phyloP scores from a whole-genome alignment of 2,113 vertebrate genomes.

The Thinocorus orbignyianus region DNA sequence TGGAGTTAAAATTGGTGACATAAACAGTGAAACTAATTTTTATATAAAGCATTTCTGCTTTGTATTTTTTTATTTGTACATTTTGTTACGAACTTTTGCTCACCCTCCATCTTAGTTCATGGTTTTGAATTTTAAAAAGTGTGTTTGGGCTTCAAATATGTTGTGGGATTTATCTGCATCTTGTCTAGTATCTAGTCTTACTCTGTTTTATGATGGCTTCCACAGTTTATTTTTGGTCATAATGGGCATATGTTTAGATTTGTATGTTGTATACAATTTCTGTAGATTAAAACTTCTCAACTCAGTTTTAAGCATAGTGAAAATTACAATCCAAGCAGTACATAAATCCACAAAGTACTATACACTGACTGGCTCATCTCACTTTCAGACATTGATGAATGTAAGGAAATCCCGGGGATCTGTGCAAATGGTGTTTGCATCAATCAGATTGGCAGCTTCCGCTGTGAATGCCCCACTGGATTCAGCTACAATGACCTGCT shows the following conservation, averaged over 20 bases:
- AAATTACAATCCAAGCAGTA: background rate
- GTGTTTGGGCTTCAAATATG: background rate
- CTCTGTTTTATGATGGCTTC: background rate
- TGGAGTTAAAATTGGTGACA: background rate
- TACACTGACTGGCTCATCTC: slow-evolving; percentile 9
- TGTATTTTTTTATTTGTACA: background rate
- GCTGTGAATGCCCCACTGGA: slow-evolving; percentile 86
- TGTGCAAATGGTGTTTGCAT: slow-evolving; percentile 87
- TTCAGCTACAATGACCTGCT: slow-evolving; percentile 88
- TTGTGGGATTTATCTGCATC: background rate
- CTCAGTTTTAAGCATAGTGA: background rate
- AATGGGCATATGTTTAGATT: background rate
- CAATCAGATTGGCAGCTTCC: slow-evolving; percentile 88
- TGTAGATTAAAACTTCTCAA: background rate
- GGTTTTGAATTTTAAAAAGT: background rate
- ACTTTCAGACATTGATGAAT: slow-evolving; percentile 87
- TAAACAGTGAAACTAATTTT: background rate
- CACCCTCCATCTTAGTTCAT: background rate
- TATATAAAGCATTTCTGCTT: background rate
- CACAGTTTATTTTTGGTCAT: background rate
- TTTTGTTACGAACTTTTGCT: background rate
- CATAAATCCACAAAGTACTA: background rate
- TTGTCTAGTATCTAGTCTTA: background rate
- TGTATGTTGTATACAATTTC: background rate
- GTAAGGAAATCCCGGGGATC: slow-evolving; percentile 85